Percentiles rank a stretch among this genome's conserved stretches.
phyloP scores from a whole-genome alignment of 1,140 invertebrate species.

The Ylistrum balloti region DNA sequence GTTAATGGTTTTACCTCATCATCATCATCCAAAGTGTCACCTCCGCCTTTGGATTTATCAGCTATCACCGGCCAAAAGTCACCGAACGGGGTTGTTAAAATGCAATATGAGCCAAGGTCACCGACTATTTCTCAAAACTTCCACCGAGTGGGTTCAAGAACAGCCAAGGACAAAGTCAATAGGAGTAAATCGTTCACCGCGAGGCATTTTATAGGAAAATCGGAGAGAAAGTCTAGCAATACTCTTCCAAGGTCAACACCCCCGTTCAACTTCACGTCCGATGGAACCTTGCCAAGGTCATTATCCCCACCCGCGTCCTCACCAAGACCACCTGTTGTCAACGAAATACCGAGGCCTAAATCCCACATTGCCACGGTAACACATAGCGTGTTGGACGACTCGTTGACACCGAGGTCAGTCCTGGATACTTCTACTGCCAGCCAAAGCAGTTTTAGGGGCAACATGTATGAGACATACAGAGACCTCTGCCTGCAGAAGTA shows the following conservation, averaged over 20 bases:
- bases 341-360: not conserved
- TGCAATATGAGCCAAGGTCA: not conserved
- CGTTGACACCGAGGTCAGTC: not conserved
- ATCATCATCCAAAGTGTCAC: not conserved
- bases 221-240: not conserved
- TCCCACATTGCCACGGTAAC: not conserved
- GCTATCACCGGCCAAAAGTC: not conserved
- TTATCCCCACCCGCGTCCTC: not conserved
- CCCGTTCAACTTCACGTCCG: not conserved
- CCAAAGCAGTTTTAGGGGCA: not conserved
- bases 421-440: not conserved
- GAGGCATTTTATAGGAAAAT: not conserved
- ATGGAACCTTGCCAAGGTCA: not conserved
- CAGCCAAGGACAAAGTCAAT: not conserved
- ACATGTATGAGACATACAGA: conserved; percentile 16
- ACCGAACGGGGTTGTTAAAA: not conserved
- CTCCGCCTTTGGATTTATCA: not conserved
- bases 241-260: not conserved
- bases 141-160: not conserved
- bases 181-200: not conserved
- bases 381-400: not conserved
- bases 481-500: conserved; percentile 16
- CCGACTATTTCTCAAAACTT: not conserved
- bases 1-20: not conserved
- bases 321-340: not conserved